Percentiles rank a stretch among this genome's conserved stretches.
These are phyloP conservation scores for Papilio aristodemus DNA, from an alignment of 1,140 invertebrate species.

Conservation along the genomic window DNA sequence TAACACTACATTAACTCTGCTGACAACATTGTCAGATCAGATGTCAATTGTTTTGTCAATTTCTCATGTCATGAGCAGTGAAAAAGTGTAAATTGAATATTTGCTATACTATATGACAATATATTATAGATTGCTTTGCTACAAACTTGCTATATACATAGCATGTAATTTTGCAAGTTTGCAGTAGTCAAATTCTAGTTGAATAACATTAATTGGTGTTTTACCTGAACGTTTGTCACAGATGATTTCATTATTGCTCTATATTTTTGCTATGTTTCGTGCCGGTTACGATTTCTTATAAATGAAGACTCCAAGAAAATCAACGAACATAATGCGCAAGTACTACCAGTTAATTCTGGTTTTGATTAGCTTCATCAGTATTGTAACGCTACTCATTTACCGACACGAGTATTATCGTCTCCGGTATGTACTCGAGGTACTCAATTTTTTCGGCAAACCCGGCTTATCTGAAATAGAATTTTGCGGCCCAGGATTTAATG, in stretches of 20 bases:
- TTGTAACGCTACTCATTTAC: conserved; percentile 87
- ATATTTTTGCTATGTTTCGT: conserved; percentile 1
- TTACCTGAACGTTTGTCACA: not conserved
- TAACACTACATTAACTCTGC: too few species aligned
- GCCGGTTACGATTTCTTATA: conserved; percentile 38
- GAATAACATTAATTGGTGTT: not conserved
- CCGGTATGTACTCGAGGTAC: conserved; percentile 87
- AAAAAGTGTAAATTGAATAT: too few species aligned
- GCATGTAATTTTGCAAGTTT: too few species aligned
- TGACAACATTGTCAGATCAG: too few species aligned
- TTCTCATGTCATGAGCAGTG: too few species aligned
- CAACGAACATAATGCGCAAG: conserved; percentile 84
- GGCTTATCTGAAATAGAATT: conserved; percentile 75
- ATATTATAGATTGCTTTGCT: too few species aligned
- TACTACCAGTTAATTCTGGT: conserved; percentile 87
- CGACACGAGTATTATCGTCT: conserved; percentile 88
- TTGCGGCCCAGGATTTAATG: conserved; percentile 77
- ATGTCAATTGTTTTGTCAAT: too few species aligned
- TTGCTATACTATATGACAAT: too few species aligned
- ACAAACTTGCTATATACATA: too few species aligned
- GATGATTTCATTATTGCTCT: not conserved
- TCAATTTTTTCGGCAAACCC: conserved; percentile 88
- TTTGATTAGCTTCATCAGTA: conserved; percentile 83
- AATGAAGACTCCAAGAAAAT: conserved; percentile 70
- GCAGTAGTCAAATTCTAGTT: too few species aligned